Conservation (phyloP, 2,888 invertebrate genomes). For the Andrena fulva region DNA sequence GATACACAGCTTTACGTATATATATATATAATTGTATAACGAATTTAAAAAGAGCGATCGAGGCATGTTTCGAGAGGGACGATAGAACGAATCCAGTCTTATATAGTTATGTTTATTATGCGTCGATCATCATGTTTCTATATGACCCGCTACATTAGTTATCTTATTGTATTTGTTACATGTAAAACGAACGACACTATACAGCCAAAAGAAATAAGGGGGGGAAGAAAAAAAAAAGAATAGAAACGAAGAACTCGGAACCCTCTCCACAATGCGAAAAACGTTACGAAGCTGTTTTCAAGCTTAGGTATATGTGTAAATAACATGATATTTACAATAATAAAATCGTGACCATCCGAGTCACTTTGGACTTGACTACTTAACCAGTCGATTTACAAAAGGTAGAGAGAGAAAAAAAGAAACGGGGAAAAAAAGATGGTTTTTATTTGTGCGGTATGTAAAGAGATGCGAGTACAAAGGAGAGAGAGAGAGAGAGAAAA, state of each 20-base stretch:
- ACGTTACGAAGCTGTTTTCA: constrained; percentile 78
- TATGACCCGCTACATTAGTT: constrained; percentile 79
- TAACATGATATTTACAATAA: constrained; percentile 83
- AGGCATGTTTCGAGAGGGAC: constrained; percentile 49
- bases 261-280: constrained; percentile 71
- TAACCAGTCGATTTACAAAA: constrained; percentile 58
- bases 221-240: constrained; percentile 45
- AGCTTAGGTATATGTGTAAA: constrained; percentile 83
- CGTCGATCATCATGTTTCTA: constrained; percentile 76
- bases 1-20: constrained; percentile 16
- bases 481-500: constrained; percentile 15
- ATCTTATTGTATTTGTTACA: constrained; percentile 80
- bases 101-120: constrained; percentile 73
- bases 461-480: constrained; percentile 66
- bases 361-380: constrained; percentile 71
- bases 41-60: constrained; percentile 59
- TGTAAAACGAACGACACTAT: constrained; percentile 74
- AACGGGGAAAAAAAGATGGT: constrained; percentile 34
- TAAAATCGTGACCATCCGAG: constrained; percentile 79
- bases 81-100: constrained; percentile 64
- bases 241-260: constrained; percentile 63
- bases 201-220: constrained; percentile 71
- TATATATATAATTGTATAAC: constrained; percentile 58
- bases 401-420: constrained; percentile 44
- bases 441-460: constrained; percentile 64